These are phyloP conservation scores for Callorhinus ursinus DNA, from an alignment of 2,113 vertebrate species.

Conservation along the genomic window DNA sequence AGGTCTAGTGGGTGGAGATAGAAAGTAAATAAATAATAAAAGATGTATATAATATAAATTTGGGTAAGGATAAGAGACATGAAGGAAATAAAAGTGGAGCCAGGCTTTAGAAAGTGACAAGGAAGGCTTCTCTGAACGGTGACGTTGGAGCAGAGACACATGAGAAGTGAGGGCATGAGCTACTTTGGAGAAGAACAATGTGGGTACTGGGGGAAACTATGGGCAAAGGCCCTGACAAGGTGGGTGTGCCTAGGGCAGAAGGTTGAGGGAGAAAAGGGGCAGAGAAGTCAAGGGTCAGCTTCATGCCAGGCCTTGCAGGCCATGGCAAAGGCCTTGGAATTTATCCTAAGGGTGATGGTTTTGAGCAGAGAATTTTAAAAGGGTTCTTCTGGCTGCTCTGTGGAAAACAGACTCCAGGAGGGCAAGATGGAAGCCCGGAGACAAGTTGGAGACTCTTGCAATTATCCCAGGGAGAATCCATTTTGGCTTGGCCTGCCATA, in stretches of 20 bases:
- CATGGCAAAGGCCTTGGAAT: not conserved
- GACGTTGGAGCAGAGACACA: not conserved
- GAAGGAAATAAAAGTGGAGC: not conserved
- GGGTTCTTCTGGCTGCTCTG: not conserved
- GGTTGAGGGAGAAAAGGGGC: fast-evolving
- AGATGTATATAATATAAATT: not conserved
- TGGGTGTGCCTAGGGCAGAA: not conserved
- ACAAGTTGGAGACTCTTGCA: not conserved
- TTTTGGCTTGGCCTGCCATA: not conserved
- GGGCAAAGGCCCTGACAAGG: not conserved
- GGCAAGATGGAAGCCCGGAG: not conserved
- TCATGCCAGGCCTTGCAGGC: not conserved
- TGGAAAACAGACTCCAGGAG: not conserved
- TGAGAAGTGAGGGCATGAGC: not conserved
- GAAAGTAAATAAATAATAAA: not conserved
- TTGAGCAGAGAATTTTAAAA: not conserved
- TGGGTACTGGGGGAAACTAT: not conserved
- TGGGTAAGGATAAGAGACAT: too few species aligned
- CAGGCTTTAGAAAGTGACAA: not conserved
- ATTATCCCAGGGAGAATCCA: not conserved
- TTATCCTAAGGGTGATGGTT: not conserved
- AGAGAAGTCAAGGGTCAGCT: not conserved
- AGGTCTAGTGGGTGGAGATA: not conserved
- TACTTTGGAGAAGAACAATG: not conserved
- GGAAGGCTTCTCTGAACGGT: not conserved